phyloP scores from a whole-genome alignment of 2,888 invertebrate species.

The Timema podura region DNA sequence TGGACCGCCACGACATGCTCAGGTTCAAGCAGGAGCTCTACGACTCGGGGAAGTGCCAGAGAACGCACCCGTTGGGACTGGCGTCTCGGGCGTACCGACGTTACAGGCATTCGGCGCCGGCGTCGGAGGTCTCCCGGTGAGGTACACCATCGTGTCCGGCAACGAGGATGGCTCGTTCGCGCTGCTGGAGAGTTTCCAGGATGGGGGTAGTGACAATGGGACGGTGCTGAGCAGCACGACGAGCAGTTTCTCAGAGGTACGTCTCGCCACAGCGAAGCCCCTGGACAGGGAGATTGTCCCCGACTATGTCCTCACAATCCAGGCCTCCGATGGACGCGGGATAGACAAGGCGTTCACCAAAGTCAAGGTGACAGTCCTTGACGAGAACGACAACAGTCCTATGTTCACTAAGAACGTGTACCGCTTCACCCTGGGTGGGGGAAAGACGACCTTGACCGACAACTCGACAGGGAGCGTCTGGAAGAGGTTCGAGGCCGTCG shows the following conservation, averaged over 20 bases:
- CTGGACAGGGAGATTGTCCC: conserved; percentile 74
- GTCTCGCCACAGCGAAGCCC: conserved; percentile 68
- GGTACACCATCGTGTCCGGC: conserved; percentile 75
- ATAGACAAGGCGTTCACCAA: conserved; percentile 78
- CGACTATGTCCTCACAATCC: conserved; percentile 69
- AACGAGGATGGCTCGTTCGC: conserved; percentile 72
- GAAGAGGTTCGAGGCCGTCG: conserved; percentile 78
- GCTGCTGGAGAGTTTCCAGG: conserved; percentile 56
- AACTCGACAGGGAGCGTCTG: conserved; percentile 58
- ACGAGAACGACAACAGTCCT: conserved; percentile 91
- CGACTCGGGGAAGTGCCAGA: conserved; percentile 65
- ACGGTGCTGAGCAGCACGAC: conserved; percentile 45
- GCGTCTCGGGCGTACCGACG: conserved; percentile 65
- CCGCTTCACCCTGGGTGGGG: conserved; percentile 59
- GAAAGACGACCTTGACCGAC: conserved; percentile 44
- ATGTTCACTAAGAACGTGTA: conserved; percentile 75
- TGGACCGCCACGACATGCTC: conserved; percentile 78
- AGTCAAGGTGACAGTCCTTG: conserved; percentile 69
- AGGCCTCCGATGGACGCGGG: conserved; percentile 74
- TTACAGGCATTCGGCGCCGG: conserved; percentile 56
- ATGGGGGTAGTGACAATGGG: conserved; percentile 39
- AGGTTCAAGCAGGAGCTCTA: conserved; percentile 63
- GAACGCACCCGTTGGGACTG: conserved; percentile 69
- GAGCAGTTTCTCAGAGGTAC: conserved; percentile 54
- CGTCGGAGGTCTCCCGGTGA: conserved; percentile 62